These are phyloP conservation scores for Ephydatia muelleri DNA, from an alignment of 37 sponge, comb jelly and placozoan genomes.

Conservation along the genomic window DNA sequence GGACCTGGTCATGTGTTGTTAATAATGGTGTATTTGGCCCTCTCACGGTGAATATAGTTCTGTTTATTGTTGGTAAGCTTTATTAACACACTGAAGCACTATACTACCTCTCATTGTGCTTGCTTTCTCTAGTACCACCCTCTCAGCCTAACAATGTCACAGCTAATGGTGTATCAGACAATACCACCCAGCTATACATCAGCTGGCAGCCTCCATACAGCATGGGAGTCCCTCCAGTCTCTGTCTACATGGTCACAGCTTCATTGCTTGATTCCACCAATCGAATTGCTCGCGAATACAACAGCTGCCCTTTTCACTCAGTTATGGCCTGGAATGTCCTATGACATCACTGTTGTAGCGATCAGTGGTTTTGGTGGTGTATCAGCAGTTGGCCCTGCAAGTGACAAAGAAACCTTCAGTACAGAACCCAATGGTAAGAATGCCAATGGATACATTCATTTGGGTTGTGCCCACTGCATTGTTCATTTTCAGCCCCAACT, in stretches of 20 bases:
- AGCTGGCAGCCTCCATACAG: not conserved
- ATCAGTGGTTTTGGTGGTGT: not conserved
- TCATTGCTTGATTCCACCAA: not conserved
- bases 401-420: not conserved
- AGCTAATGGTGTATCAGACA: not conserved
- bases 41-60: not conserved
- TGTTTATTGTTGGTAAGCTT: not conserved
- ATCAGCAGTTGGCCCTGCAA: not conserved
- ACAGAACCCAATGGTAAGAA: not conserved
- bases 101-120: not conserved
- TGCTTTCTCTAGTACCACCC: not conserved
- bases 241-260: not conserved
- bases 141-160: not conserved
- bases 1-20: conserved; percentile 21
- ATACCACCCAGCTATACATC: not conserved
- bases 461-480: too few species aligned
- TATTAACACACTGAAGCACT: not conserved
- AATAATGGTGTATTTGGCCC: not conserved
- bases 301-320: not conserved
- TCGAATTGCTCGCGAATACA: not conserved
- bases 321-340: not conserved
- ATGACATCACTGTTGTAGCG: not conserved
- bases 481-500: not conserved
- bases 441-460: too few species aligned
- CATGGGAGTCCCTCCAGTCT: not conserved